Base-by-base conservation (phyloP, 2,888 invertebrate genomes). In the Lottia scabra region DNA sequence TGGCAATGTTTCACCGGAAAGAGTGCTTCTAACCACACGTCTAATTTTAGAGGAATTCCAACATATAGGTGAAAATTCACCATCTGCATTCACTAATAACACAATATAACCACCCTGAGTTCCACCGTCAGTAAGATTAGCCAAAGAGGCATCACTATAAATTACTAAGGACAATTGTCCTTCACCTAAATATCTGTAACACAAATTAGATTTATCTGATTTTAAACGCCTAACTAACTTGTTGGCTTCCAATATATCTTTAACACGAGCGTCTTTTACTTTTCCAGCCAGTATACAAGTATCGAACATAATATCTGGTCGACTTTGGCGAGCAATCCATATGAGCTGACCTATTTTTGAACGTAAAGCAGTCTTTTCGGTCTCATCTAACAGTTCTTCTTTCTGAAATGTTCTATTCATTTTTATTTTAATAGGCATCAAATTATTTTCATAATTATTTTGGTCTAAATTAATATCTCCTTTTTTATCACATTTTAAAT, bases 221-320 rank as follows among this genome's bases (percentile, higher is more conserved):
- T 70, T 70, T 15, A 70, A 23, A 38, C 48, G 45, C 30, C 19
- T 44, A 12, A 70, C 45, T 23, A 70, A 5, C 26, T 70, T 70
- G 19, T 70, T 70, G 13, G 65, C 48, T 30, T 70, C 65, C n/a
- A 65, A n/a, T 12, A 56, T 4, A 56, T 56, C 56, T n/a, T 56
- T 56, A 56, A 56, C 56, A 16, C 56, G 4, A 16, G 56, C 16
- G 5, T 56, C 56, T 13, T 56, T 56, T 1, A 56, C 23, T 12
- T 23, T 56, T 12, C 56, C 56, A 19, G 56, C 56, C n/a, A 56
- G 56, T 19, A 56, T 56, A 56, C 56, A 56, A 12, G 56, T n/a
- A 56, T 56, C 15, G 4, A 56, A 56, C 56, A 56, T 56, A n/a
- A 56, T 56, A 56, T 56, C 56, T 56, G 56, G n/a, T 56, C n/a